Evolutionary conservation across 2,797 vertebrate species (phyloP).

Genomic region (Rhincodon typus): DNA sequence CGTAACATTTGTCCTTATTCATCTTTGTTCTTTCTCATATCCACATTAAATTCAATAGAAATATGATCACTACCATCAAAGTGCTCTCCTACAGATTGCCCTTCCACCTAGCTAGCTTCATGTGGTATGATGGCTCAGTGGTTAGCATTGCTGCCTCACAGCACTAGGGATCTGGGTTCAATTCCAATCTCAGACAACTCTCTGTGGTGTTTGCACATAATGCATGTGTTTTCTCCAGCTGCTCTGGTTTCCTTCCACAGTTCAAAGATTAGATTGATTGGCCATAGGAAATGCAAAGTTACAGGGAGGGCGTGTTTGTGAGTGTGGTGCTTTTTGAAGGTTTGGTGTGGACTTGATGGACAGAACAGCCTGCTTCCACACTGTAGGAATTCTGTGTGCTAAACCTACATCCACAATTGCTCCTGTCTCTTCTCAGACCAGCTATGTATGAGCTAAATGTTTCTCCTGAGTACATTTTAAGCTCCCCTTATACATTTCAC

Average conservation of each 20-base stretch:
- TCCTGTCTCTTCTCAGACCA: neutral
- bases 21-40: neutral
- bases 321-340: too few relatives aligned
- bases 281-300: too few relatives aligned
- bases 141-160: too few relatives aligned
- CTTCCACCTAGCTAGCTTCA: neutral
- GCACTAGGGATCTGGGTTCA: too few relatives aligned
- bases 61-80: neutral
- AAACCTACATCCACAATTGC: neutral
- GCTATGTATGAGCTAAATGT: neutral
- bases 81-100: neutral
- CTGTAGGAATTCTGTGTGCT: neutral
- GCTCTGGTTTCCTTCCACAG: too few relatives aligned
- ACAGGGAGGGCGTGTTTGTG: too few relatives aligned
- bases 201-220: too few relatives aligned
- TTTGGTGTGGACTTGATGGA: too few relatives aligned
- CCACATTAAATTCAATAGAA: neutral
- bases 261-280: too few relatives aligned
- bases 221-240: too few relatives aligned
- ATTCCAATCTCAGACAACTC: too few relatives aligned
- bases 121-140: neutral
- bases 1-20: neutral
- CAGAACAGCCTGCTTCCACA: too few relatives aligned
- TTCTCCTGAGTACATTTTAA: neutral
- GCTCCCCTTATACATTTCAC: neutral